Base-by-base conservation (phyloP, 2,888 invertebrate genomes). In the Blera fallax region DNA sequence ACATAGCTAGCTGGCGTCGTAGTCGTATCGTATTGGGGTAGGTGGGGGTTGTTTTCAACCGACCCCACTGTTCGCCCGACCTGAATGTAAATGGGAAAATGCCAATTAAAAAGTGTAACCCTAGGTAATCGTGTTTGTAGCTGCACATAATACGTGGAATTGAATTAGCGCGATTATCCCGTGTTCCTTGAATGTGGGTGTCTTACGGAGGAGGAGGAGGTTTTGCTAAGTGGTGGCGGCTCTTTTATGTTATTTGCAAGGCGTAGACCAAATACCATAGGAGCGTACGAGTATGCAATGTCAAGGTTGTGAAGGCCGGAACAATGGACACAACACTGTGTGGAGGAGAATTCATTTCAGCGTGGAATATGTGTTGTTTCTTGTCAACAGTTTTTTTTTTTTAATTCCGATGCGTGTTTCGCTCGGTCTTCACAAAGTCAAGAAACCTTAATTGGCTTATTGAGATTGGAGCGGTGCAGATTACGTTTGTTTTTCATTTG, bases 111-210 rank as follows among this genome's bases (percentile, higher is more conserved):
- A 48, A 54, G 48, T 69, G 43, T 73, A 54, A 32, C 54, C 54
- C 50, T 67, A 58, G 76, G 27, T 27, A 76, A 67, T 72, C 58
- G 16, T 56, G 56, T 69, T 48, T 73, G 32, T 11, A 50, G 18
- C 43, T 18, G 48, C 40, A 50, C 21, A 34, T 40, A 43, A 50
- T 16, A 37, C 14, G 24, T 4, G n/a, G 52, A 65, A 77, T 77
- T 72, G 58, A 45, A 65, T 72, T 78, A 67, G 16, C 14, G 11
- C 52, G 67, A 83, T 83, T 83, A 83, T 37, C 52, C 48, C 52
- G 29, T 34, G 32, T 29, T 11, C 27, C 5, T 40, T 5, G 37
- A 16, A 48, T 18, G 64, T 18, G 29, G 16, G 62, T 45, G 10
- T 1, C 11, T 43, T 43, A 24, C 50, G 60, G 40, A 29, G 50